phyloP scores from a whole-genome alignment of 1,140 invertebrate genomes.

The Catajapyx aquilonaris region DNA sequence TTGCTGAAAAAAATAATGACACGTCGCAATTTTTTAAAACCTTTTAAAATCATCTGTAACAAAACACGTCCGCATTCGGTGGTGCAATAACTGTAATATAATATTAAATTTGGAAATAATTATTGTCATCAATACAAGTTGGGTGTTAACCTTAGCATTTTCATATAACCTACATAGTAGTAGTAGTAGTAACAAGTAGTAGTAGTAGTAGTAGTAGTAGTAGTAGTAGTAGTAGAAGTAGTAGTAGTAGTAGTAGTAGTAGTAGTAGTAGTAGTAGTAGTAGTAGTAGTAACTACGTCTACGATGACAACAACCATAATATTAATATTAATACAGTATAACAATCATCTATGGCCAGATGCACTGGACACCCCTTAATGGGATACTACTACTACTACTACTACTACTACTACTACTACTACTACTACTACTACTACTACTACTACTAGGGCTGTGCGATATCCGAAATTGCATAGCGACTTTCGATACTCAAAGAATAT shows the following conservation, averaged over 20 bases:
- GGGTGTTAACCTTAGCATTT: neutral
- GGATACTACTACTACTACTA: neutral
- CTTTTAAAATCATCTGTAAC: neutral
- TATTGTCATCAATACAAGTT: neutral
- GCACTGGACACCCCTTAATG: neutral
- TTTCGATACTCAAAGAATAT: too few relatives aligned
- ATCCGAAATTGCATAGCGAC: neutral
- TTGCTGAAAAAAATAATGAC: neutral
- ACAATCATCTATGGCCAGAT: neutral
- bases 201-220: slow-evolving; percentile 4
- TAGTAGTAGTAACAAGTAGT: too few relatives aligned
- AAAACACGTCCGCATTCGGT: too few relatives aligned
- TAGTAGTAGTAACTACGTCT: slow-evolving; percentile 1
- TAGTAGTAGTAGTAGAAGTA: slow-evolving; percentile 5
- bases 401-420: slow-evolving; percentile 1
- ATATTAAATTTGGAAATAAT: neutral
- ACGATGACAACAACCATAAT: too few relatives aligned
- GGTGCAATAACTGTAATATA: neutral
- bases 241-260: slow-evolving; percentile 5
- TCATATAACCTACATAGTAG: slow-evolving; percentile 1
- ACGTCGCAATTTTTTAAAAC: neutral
- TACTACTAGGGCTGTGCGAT: neutral
- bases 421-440: slow-evolving; percentile 1
- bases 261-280: slow-evolving; percentile 7
- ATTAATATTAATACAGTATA: too few relatives aligned